A percentile compares a stretch with the other conserved stretches of the same genome.
Evolutionary conservation across 2,113 vertebrate genomes (phyloP).

Genomic region (Apodemus speciosus): DNA sequence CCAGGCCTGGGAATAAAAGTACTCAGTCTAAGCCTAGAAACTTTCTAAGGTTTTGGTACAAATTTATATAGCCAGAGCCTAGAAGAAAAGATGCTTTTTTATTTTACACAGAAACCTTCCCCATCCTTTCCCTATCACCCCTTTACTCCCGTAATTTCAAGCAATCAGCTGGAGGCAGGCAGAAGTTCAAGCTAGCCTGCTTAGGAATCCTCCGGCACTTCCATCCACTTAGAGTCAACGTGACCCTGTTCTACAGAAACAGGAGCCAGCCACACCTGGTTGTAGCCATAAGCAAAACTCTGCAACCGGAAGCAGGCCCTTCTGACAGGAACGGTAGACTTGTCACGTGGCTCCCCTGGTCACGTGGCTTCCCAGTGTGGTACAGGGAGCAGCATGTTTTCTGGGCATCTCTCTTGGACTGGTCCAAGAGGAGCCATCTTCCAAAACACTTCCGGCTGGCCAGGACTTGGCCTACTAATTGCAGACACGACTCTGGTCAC

Average conservation of each 20-base stretch:
- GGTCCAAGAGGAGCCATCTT: neutral
- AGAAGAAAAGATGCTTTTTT: conserved; percentile 54
- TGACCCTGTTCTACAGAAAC: neutral
- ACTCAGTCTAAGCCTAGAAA: neutral
- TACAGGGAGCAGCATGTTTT: neutral
- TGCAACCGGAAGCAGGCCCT: neutral
- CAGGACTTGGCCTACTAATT: neutral
- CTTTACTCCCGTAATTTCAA: neutral
- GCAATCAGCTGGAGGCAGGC: neutral
- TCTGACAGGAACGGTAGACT: neutral
- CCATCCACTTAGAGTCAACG: neutral
- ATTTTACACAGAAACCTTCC: conserved; percentile 56
- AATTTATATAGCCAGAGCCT: conserved; percentile 55
- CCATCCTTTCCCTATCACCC: neutral
- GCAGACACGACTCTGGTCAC: neutral
- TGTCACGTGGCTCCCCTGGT: neutral
- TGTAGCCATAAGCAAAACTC: neutral
- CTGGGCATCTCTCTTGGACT: neutral
- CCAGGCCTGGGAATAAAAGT: neutral
- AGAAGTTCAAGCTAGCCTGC: neutral
- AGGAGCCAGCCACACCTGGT: neutral
- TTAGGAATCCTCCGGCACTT: neutral
- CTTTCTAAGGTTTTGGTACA: conserved; percentile 1
- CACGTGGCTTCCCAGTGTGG: neutral
- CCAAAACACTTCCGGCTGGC: neutral